These are phyloP conservation scores for Dendrolimus pini DNA, from an alignment of 2,888 invertebrate species.

Conservation along the genomic window DNA sequence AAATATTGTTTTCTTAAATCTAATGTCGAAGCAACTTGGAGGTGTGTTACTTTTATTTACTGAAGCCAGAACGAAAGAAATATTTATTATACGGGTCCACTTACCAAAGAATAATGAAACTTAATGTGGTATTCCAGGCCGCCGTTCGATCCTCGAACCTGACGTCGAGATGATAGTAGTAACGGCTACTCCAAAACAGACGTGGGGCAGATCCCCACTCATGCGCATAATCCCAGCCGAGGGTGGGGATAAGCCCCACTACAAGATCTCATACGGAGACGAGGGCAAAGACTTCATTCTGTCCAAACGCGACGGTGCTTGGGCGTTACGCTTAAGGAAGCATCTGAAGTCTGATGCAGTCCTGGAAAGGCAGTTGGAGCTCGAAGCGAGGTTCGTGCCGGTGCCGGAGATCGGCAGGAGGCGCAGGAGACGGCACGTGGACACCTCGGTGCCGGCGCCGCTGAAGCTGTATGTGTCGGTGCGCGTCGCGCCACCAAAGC, in stretches of 20 bases:
- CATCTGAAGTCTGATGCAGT: slow-evolving; percentile 35
- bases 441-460: slow-evolving; percentile 26
- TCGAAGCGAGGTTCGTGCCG: slow-evolving; percentile 57
- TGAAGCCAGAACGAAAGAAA: too few relatives aligned
- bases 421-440: slow-evolving; percentile 28
- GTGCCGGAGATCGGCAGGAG: slow-evolving; percentile 19
- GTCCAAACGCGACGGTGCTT: slow-evolving; percentile 52
- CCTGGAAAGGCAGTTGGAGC: slow-evolving; percentile 48
- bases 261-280: slow-evolving; percentile 56
- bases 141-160: slow-evolving; percentile 53
- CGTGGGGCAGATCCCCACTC: too few relatives aligned
- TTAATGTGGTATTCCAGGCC: slow-evolving; percentile 29
- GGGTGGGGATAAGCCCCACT: too few relatives aligned
- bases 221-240: too few relatives aligned
- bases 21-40: too few relatives aligned
- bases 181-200: too few relatives aligned
- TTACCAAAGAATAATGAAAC: background rate
- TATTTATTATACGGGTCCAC: too few relatives aligned
- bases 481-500: slow-evolving; percentile 33
- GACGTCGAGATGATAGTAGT: slow-evolving; percentile 57
- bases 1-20: too few relatives aligned
- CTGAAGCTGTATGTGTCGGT: slow-evolving; percentile 66
- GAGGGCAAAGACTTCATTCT: slow-evolving; percentile 41
- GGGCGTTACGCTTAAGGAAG: slow-evolving; percentile 49
- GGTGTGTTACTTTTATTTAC: too few relatives aligned